A percentile compares a stretch with the other conserved stretches of the same genome.
phyloP scores from a whole-genome alignment of 2,797 vertebrate species.

The Macroramphosus scolopax region DNA sequence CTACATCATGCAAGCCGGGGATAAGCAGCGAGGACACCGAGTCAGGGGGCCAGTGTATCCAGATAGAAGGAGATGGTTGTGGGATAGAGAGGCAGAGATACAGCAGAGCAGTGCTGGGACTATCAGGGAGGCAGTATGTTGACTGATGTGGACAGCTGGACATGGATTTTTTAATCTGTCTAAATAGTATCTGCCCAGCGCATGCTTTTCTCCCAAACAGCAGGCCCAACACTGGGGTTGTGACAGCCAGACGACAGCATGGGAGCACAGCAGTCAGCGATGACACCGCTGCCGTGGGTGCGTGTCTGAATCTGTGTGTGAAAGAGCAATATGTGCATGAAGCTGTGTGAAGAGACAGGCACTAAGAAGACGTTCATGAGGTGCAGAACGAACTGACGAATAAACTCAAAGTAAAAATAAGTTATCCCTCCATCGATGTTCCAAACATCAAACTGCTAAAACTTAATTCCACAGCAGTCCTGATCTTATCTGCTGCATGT shows the following conservation, averaged over 20 bases:
- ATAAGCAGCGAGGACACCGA: conserved; percentile 20
- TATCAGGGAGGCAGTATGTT: conserved; percentile 43
- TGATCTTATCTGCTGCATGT: too few relatives aligned
- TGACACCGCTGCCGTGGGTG: conserved; percentile 32
- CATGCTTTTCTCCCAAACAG: conserved; percentile 55
- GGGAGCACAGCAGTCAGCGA: conserved; percentile 34
- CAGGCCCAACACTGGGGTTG: conserved; percentile 50
- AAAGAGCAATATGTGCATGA: conserved; percentile 14
- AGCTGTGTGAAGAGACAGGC: conserved; percentile 7
- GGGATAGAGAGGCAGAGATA: conserved; percentile 17
- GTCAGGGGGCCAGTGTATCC: conserved; percentile 27
- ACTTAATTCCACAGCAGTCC: too few relatives aligned
- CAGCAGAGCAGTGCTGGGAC: conserved; percentile 44
- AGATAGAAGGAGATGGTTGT: conserved; percentile 43
- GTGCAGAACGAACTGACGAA: conserved; percentile 3
- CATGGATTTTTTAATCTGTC: conserved; percentile 67
- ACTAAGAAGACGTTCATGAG: conserved; percentile 28
- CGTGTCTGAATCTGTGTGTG: conserved; percentile 8
- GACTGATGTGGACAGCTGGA: conserved; percentile 71
- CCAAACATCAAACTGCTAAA: too few relatives aligned
- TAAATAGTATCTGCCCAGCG: conserved; percentile 68
- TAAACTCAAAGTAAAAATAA: too few relatives aligned
- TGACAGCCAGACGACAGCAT: conserved; percentile 66
- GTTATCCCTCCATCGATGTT: too few relatives aligned
- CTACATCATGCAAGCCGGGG: too few relatives aligned